Evolutionary conservation across 2,113 vertebrate genomes (phyloP), one percentile per base, ranked within the genome.

Genomic region (Neogobius melanostomus): DNA sequence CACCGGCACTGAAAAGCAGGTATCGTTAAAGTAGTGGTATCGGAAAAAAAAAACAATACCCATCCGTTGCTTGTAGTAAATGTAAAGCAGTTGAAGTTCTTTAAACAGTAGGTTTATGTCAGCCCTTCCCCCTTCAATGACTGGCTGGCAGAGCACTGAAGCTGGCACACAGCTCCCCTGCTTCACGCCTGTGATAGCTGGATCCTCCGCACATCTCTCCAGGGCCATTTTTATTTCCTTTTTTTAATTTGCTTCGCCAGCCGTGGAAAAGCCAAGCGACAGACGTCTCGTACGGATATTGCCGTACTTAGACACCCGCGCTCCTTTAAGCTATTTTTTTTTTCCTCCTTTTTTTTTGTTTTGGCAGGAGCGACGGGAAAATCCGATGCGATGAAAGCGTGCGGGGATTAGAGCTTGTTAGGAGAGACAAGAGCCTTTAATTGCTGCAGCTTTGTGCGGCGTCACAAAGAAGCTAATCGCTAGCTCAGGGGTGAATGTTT

Each of bases 381-480:
- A 89, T 86, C 81, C 90, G 89, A 86, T 86, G 82, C 88, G 91
- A 90, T 90, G 84, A 91, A 91, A 91, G 88, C 90, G 87, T 91
- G 89, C 88, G 89, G 91, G 89, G 90, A 93, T 93, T 93, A 92
- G 84, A 89, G 90, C 88, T 90, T 87, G 85, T 91, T 89, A 89
- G 83, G 79, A 69, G 65, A 82, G 80, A 87, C 87, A 88, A 88
- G 84, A 92, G 80, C 79, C 87, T 89, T 85, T 92, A 91, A 92
- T 91, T 91, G 87, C 81, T 77, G 44, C 21, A 72, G 88, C 86
- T 91, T 90, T 92, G 87, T 89, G 73, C 72, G 65, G 82, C 83
- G 72, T 82, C 85, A 91, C 89, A 92, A 90, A 91, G 84, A 91
- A 82, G 78, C 90, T 92, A 91, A 91, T 92, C 92, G 91, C 84